Evolutionary conservation across 35 echinoderm and acorn worm species (phyloP).

Genomic region (Heliocidaris tuberculata): DNA sequence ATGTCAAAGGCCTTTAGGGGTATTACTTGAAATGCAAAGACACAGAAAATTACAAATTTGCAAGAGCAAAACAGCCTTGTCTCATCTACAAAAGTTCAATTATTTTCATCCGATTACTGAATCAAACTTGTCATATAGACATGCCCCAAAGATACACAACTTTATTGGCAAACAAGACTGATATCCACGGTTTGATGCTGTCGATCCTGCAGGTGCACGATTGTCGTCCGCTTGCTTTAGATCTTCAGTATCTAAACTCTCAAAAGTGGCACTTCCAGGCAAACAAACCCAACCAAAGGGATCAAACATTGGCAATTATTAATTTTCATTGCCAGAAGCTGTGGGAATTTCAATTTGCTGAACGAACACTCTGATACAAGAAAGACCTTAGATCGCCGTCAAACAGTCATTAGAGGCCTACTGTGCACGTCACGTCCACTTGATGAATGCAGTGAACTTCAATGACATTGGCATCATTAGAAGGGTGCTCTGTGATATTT

Average conservation of each 20-base stretch:
- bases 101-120: background rate
- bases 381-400: background rate
- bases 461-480: background rate
- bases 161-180: background rate
- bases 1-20: background rate
- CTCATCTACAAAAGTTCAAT: background rate
- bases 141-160: background rate
- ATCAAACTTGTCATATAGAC: background rate
- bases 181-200: background rate
- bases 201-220: background rate
- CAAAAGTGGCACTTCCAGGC: background rate
- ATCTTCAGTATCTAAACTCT: background rate
- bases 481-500: background rate
- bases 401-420: background rate
- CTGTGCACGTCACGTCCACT: background rate
- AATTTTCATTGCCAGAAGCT: background rate
- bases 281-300: background rate
- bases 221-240: background rate
- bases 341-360: background rate
- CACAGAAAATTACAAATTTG: background rate
- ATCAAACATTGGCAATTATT: slow-evolving; percentile 19
- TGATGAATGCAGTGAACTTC: background rate
- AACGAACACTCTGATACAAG: background rate
- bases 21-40: background rate
- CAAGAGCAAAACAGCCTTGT: background rate